These are phyloP conservation scores for Cyanoderma ruficeps DNA, from an alignment of 2,113 vertebrate species.

Conservation along the genomic window DNA sequence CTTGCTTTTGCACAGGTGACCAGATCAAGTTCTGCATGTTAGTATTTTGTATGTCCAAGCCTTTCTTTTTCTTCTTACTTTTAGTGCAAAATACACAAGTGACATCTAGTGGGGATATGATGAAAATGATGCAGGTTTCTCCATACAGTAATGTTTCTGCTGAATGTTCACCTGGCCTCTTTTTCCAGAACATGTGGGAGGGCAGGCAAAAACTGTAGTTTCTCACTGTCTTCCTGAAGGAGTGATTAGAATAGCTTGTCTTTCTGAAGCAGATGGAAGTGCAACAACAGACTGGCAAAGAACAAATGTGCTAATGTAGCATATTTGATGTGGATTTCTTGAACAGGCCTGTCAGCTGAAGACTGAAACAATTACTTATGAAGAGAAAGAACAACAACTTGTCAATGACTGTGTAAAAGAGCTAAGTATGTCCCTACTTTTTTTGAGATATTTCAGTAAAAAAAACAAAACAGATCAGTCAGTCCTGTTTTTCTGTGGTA, in stretches of 20 bases:
- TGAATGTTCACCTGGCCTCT: not conserved
- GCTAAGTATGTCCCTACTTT: conserved; percentile 83
- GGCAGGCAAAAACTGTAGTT: not conserved
- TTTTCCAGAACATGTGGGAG: not conserved
- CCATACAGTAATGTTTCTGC: not conserved
- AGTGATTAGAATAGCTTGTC: not conserved
- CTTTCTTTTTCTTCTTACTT: not conserved
- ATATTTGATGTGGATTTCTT: conserved; percentile 42
- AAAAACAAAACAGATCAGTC: not conserved
- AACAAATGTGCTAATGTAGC: not conserved
- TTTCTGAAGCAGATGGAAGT: conserved; percentile 34
- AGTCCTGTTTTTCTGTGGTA: not conserved
- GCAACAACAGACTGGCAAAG: not conserved
- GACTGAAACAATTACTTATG: conserved; percentile 95
- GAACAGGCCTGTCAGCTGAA: conserved; percentile 91
- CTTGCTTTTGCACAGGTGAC: not conserved
- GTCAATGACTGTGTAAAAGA: conserved; percentile 98
- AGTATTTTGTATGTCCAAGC: not conserved
- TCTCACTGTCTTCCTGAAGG: not conserved
- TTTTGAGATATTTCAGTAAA: not conserved
- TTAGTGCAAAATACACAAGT: not conserved
- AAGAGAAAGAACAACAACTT: conserved; percentile 97
- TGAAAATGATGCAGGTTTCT: not conserved
- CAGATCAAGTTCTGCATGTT: not conserved
- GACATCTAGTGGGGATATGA: conserved; percentile 33